Conservation (phyloP, 2,888 invertebrate genomes). For the Thecophora atra region DNA sequence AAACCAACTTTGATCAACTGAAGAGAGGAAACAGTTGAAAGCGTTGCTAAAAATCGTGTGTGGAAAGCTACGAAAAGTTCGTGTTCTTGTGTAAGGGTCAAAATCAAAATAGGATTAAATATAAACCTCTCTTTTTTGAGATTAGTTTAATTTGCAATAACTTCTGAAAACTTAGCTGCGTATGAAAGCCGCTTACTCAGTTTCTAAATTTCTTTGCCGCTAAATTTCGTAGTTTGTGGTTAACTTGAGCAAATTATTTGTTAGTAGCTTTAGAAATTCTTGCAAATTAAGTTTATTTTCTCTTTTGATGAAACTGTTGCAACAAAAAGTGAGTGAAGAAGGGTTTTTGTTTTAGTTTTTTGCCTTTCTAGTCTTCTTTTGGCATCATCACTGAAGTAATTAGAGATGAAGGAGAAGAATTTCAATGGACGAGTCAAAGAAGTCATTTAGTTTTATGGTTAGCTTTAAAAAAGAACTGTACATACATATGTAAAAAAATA, state of each 20-base stretch:
- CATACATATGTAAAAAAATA: constrained; percentile 37
- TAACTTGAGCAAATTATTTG: neutral
- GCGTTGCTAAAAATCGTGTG: no score
- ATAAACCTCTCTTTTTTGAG: constrained; percentile 47
- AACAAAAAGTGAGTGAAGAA: constrained; percentile 34
- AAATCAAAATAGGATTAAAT: constrained; percentile 20
- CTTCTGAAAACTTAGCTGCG: neutral
- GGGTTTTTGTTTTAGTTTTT: constrained; percentile 10
- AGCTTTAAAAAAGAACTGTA: constrained; percentile 43
- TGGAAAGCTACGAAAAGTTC: constrained; percentile 11
- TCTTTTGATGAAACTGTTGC: constrained; percentile 18
- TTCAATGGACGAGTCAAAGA: constrained; percentile 67
- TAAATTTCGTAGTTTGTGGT: no score
- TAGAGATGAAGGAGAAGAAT: constrained; percentile 53
- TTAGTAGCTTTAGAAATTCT: constrained; percentile 8
- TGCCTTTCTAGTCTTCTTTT: constrained; percentile 53
- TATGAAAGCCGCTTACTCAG: neutral
- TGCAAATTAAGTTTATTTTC: constrained; percentile 11
- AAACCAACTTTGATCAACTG: constrained; percentile 10
- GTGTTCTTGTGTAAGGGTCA: neutral
- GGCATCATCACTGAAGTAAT: constrained; percentile 59
- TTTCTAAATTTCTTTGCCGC: no score
- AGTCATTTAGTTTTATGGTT: constrained; percentile 58
- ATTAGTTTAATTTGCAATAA: constrained; percentile 34
- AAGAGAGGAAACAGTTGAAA: no score